Evolutionary conservation across 2,113 vertebrate species (phyloP), one percentile per base, ranked within the genome.

Genomic region (Aramus guarauna): DNA sequence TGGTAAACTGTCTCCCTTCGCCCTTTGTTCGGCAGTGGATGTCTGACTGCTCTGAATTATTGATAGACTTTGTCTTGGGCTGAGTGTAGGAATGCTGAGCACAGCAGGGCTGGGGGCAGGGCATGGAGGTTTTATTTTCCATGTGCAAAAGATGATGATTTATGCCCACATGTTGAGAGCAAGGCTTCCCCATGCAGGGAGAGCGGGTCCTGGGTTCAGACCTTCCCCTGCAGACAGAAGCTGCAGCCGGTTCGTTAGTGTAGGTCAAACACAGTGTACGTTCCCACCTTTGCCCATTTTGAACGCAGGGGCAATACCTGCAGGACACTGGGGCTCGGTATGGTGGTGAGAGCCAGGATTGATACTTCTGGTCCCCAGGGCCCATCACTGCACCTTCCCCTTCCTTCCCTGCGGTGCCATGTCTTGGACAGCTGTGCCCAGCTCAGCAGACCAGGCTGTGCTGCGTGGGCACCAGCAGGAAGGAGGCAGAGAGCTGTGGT

Each of bases 41-140:
- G 73, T 82, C 84, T 94, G 81, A 15, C 81, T 94, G 84, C 75
- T 76, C 66, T 91, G 81, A 95, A 73, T 94, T 94, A 94, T 85
- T 91, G 92, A 85, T 55, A 64, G 73, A 47, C 69, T 94, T 89
- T 89, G 66, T 92, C 69, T 88, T 92, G 75, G 72, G n/a, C 68
- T 53, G 66, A 76, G 59, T 6, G 15, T 19, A 58, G 74, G 62
- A 93, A 56, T 74, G 74, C 92, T 86, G 88, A 90, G 90, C 5
- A 0, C 45, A 68, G 71, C 30, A 45, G 71, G 30, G 22, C 63
- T 81, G 86, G 55, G 59, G 82, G 36, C 50, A 94, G 78, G 62
- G 48, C 58, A 18, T 0, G 0, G 32, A 52, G 67, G 36, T 55
- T 88, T 88, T 58, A 10, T 67, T 93, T 77, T 63, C 75, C 50